These are phyloP conservation scores for Drosophila dives DNA, from an alignment of 2,888 invertebrate species.

Conservation along the genomic window DNA sequence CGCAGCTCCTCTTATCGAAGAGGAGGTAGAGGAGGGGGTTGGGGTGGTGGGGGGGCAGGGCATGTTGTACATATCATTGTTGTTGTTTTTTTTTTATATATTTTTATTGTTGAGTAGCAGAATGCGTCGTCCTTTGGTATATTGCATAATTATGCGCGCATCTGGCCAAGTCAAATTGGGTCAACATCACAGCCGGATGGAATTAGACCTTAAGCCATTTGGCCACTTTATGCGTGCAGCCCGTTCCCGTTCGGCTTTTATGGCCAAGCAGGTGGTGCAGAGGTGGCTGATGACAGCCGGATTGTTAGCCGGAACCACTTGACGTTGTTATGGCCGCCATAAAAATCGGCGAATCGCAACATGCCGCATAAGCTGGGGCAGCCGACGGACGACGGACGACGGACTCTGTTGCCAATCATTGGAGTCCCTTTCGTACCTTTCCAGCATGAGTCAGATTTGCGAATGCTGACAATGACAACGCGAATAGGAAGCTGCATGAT, in stretches of 20 bases:
- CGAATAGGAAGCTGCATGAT: slow-evolving; percentile 56
- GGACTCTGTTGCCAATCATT: slow-evolving; percentile 50
- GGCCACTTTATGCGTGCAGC: slow-evolving; percentile 54
- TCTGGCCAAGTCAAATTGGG: slow-evolving; percentile 50
- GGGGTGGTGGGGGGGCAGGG: not conserved
- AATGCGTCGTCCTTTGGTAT: slow-evolving; percentile 33
- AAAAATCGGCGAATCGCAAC: slow-evolving; percentile 66
- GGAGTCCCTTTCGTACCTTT: slow-evolving; percentile 21
- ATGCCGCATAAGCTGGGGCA: slow-evolving; percentile 46
- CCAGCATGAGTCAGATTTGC: slow-evolving; percentile 28
- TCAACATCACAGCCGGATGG: slow-evolving; percentile 19
- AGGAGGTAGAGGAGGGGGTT: too few species aligned
- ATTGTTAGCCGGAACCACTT: slow-evolving; percentile 36
- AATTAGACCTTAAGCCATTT: slow-evolving; percentile 34
- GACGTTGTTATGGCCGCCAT: slow-evolving; percentile 57
- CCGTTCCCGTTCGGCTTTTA: slow-evolving; percentile 53
- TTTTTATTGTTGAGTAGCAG: slow-evolving; percentile 20
- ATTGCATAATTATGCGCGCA: slow-evolving; percentile 70
- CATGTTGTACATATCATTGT: slow-evolving; percentile 19
- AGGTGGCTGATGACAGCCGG: not conserved
- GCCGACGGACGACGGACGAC: slow-evolving; percentile 10
- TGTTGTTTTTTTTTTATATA: slow-evolving; percentile 3
- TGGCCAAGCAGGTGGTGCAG: slow-evolving; percentile 40
- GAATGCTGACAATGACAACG: slow-evolving; percentile 44
- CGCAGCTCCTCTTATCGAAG: slow-evolving; percentile 56